These are phyloP conservation scores for Drosophila picticornis DNA, from an alignment of 2,888 invertebrate genomes.

Conservation along the genomic window DNA sequence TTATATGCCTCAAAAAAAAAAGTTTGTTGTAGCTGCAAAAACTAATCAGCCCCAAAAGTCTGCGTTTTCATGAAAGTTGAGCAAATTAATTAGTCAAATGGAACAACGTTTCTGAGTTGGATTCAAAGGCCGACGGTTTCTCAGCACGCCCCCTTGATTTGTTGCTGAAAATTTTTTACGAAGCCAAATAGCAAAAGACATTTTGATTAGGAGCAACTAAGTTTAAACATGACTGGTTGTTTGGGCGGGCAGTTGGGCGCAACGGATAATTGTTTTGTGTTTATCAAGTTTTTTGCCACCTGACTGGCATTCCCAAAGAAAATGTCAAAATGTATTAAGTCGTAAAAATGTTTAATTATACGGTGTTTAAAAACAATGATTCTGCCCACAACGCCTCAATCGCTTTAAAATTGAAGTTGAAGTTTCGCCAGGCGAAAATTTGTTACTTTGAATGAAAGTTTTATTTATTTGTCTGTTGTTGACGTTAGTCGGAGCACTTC, in stretches of 20 bases:
- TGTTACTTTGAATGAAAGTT: slow-evolving; percentile 67
- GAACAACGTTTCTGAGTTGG: slow-evolving; percentile 12
- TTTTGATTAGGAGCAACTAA: slow-evolving; percentile 59
- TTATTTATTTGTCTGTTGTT: slow-evolving; percentile 35
- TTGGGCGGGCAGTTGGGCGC: background rate
- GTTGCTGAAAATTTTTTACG: slow-evolving; percentile 56
- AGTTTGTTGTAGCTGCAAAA: slow-evolving; percentile 41
- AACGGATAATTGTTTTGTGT: slow-evolving; percentile 24
- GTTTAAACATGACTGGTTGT: slow-evolving; percentile 45
- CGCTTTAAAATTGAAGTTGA: slow-evolving; percentile 48
- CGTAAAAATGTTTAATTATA: slow-evolving; percentile 51
- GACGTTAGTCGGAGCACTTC: slow-evolving; percentile 24
- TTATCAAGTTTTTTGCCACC: slow-evolving; percentile 39
- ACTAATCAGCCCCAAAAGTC: slow-evolving; percentile 52
- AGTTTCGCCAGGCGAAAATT: slow-evolving; percentile 55
- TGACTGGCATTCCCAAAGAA: slow-evolving; percentile 27
- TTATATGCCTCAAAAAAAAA: slow-evolving; percentile 42
- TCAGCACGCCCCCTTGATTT: slow-evolving; percentile 35
- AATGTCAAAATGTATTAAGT: slow-evolving; percentile 56
- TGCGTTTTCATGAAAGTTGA: slow-evolving; percentile 56
- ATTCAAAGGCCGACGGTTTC: background rate
- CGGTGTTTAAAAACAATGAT: slow-evolving; percentile 45
- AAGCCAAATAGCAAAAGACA: slow-evolving; percentile 42
- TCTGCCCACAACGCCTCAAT: background rate
- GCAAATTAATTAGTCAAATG: slow-evolving; percentile 72